These are phyloP conservation scores for Girardia tigrina DNA, from an alignment of 2,888 invertebrate genomes.

Conservation along the genomic window DNA sequence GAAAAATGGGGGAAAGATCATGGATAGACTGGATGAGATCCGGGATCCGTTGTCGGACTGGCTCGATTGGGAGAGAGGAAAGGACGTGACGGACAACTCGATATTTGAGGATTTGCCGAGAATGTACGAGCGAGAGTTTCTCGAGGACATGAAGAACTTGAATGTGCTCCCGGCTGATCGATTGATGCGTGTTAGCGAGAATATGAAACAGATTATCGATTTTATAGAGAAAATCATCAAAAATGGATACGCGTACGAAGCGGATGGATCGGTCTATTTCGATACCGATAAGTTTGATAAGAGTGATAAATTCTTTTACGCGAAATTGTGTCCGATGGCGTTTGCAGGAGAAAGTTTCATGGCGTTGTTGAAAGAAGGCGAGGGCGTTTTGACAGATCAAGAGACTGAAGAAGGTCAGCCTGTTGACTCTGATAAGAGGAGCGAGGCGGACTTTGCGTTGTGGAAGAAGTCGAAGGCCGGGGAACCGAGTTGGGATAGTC, in stretches of 20 bases:
- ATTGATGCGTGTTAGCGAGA: slow-evolving; percentile 93
- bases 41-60: neutral
- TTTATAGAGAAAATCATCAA: slow-evolving; percentile 73
- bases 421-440: too few relatives aligned
- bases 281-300: slow-evolving; percentile 75
- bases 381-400: slow-evolving; percentile 60
- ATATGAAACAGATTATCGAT: slow-evolving; percentile 79
- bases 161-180: slow-evolving; percentile 79
- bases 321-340: slow-evolving; percentile 92
- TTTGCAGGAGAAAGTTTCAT: slow-evolving; percentile 66
- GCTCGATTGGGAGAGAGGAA: neutral
- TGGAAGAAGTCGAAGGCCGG: slow-evolving; percentile 94
- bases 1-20: slow-evolving; percentile 40
- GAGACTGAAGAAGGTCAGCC: slow-evolving; percentile 55
- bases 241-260: slow-evolving; percentile 63
- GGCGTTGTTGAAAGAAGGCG: slow-evolving; percentile 49
- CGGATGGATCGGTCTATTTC: slow-evolving; percentile 90
- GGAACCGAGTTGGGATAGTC: slow-evolving; percentile 88
- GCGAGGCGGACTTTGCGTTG: slow-evolving; percentile 77
- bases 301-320: slow-evolving; percentile 73
- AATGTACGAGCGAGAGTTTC: slow-evolving; percentile 81
- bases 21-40: slow-evolving; percentile 39
- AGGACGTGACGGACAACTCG: slow-evolving; percentile 68
- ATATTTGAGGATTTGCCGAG: slow-evolving; percentile 75
- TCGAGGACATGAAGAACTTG: slow-evolving; percentile 66